Base-by-base conservation (phyloP, 2,113 vertebrate species). In the Nesoenas mayeri region DNA sequence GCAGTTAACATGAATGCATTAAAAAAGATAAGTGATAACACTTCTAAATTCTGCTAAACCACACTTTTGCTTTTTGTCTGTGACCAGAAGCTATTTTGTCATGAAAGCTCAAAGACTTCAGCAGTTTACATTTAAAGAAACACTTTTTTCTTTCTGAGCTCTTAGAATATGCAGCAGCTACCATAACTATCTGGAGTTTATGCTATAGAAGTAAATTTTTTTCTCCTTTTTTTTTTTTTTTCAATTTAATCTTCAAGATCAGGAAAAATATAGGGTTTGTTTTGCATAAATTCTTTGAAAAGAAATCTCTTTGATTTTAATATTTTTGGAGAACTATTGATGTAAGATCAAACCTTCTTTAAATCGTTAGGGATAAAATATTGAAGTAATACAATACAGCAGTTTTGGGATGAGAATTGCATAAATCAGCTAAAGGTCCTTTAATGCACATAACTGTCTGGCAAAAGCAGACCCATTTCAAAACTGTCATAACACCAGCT, bases 301-400 rank as follows among this genome's bases (percentile, higher is more conserved):
- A 92, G 34, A 94, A 91, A 80, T 62, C 42, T 84, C 89, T 97
- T 96, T 97, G 88, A 96, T 97, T 97, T 97, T 96, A 96, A 95
- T 96, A 85, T 94, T 96, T 97, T 95, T 93, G 48, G 88, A 96
- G 48, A 50, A 89, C 62, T 91, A 91, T 64, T 97, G 89, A 95
- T 97, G 62, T 93, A 95, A 91, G 85, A 97, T 91, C 90, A 97
- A 98, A 94, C 38, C 77, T 93, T 89, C 96, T 95, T 97, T 96
- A 96, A 97, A 95, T 94, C 67, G 84, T 95, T 96, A 95, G 82
- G 96, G 83, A 95, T 86, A 94, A 97, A 96, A 96, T 97, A 96
- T 87, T 94, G 86, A 96, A 96, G 93, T 93, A 97, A 97, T 97
- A 96, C 85, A 95, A 97, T 97, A 94, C 72, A 95, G 71, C 94